These are phyloP conservation scores for Styela plicata DNA, from an alignment of 23 tunicate genomes.

Conservation along the genomic window DNA sequence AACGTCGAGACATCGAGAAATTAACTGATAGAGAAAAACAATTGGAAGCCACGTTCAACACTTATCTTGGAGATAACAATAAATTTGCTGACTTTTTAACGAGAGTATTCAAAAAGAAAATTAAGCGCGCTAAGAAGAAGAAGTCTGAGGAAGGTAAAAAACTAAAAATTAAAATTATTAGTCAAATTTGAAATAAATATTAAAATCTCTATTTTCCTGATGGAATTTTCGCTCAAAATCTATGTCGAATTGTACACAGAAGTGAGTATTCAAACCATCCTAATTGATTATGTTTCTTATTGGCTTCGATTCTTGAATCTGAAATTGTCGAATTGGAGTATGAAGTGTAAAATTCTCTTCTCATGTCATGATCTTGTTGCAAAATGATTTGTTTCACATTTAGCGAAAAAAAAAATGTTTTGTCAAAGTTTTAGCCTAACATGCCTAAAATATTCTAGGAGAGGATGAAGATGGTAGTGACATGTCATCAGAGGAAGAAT, in stretches of 20 bases:
- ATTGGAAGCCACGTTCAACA: constrained; percentile 53
- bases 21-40: constrained; percentile 82
- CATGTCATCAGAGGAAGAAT: constrained; percentile 87
- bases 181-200: not conserved
- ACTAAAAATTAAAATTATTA: no score
- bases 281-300: no score
- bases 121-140: constrained; percentile 90
- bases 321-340: no score
- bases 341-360: no score
- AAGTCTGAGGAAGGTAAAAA: constrained; percentile 46
- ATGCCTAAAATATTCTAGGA: constrained; percentile 21
- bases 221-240: not conserved
- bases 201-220: not conserved
- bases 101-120: constrained; percentile 96
- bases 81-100: constrained; percentile 85
- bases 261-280: no score
- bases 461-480: constrained; percentile 83
- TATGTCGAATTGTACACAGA: no score
- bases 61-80: constrained; percentile 90
- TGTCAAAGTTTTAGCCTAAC: no score
- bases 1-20: constrained; percentile 85
- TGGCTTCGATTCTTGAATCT: no score
- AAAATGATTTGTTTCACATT: no score
- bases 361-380: no score
- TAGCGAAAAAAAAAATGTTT: no score